Conservation (phyloP, 2,888 invertebrate species). For the Xestobium rufovillosum region DNA sequence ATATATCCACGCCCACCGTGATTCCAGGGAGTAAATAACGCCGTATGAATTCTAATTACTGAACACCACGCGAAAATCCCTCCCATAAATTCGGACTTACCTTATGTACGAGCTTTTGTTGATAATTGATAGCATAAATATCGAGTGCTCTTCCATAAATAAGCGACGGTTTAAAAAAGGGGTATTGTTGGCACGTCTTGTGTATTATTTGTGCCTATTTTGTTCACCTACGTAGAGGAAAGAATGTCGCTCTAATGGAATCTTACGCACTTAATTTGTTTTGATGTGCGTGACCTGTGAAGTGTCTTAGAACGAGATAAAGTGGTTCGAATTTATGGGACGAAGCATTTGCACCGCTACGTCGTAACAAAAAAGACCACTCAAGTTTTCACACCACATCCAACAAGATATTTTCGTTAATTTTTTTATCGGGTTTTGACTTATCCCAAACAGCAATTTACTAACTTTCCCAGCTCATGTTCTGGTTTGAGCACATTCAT, state of each 20-base stretch:
- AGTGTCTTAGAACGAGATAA: not conserved
- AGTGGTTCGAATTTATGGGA: slow-evolving; percentile 1
- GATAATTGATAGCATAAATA: slow-evolving; percentile 19
- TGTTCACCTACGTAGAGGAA: slow-evolving; percentile 30
- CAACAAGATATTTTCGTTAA: too few relatives aligned
- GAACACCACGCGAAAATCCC: slow-evolving; percentile 20
- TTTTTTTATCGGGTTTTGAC: too few relatives aligned
- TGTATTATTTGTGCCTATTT: slow-evolving; percentile 30
- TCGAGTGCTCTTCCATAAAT: too few relatives aligned
- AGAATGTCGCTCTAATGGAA: too few relatives aligned
- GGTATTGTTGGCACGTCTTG: slow-evolving; percentile 19
- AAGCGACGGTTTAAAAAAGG: too few relatives aligned
- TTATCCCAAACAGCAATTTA: too few relatives aligned
- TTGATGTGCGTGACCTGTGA: not conserved
- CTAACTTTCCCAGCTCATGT: too few relatives aligned
- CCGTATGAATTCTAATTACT: slow-evolving; percentile 23
- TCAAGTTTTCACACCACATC: too few relatives aligned
- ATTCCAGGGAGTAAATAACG: slow-evolving; percentile 20
- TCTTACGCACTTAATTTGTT: not conserved
- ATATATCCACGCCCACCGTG: slow-evolving; percentile 19
- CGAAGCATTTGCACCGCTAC: not conserved
- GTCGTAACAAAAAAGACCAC: too few relatives aligned
- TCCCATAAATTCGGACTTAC: slow-evolving; percentile 8
- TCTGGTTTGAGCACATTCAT: too few relatives aligned
- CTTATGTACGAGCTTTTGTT: slow-evolving; percentile 25